Percentiles rank a stretch among this genome's conserved stretches.
Evolutionary conservation across 1,140 invertebrate species (phyloP).

Genomic region (Brachionus sp.): DNA sequence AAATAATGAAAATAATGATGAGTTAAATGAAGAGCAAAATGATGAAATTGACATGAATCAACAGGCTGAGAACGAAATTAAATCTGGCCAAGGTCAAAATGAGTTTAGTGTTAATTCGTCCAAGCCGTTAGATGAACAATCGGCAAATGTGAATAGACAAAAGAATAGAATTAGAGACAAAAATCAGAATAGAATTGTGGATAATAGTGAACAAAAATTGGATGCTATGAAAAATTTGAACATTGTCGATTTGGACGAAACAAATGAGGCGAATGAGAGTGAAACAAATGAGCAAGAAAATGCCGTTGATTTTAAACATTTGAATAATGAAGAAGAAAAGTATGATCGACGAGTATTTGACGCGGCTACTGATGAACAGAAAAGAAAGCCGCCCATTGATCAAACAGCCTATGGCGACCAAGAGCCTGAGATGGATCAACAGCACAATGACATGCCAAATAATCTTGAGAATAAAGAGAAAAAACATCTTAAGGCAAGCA

Average conservation of each 20-base stretch:
- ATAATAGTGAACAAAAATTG: background rate
- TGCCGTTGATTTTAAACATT: background rate
- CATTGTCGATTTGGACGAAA: background rate
- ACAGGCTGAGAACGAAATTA: background rate
- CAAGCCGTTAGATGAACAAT: background rate
- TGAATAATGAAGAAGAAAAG: background rate
- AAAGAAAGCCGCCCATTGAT: background rate
- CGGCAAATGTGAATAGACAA: background rate
- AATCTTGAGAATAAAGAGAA: background rate
- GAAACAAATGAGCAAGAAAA: background rate
- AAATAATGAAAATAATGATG: background rate
- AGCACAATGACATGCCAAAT: background rate
- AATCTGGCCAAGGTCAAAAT: background rate
- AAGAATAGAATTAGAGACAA: background rate
- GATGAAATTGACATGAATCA: background rate
- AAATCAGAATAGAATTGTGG: constrained; percentile 14
- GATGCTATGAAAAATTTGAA: constrained; percentile 12
- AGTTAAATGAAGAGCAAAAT: background rate
- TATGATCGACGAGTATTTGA: background rate
- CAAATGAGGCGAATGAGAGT: background rate
- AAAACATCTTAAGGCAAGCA: background rate
- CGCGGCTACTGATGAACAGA: constrained; percentile 20
- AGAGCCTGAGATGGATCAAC: background rate
- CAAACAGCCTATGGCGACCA: background rate
- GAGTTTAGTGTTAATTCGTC: background rate